Evolutionary conservation across 2,797 vertebrate genomes (phyloP).

Genomic region (Gymnodraco acuticeps): DNA sequence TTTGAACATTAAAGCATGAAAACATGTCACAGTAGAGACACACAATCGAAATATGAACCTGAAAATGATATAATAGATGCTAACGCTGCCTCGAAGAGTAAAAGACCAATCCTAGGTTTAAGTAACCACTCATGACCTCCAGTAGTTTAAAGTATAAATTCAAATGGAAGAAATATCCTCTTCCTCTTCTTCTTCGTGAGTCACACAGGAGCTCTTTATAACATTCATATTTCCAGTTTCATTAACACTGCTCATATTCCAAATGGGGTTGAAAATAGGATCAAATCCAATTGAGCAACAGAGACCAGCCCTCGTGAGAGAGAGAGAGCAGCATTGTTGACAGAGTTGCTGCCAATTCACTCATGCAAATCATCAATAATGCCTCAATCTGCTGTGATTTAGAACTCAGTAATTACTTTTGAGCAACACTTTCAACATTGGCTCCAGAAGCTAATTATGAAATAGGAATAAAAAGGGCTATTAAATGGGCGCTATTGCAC

Average conservation of each 20-base stretch:
- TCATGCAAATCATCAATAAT: slow-evolving; percentile 63
- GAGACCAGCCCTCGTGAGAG: slow-evolving; percentile 10
- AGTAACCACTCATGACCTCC: background rate
- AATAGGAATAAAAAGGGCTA: slow-evolving; percentile 38
- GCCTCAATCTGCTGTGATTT: slow-evolving; percentile 55
- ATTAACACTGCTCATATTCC: slow-evolving; percentile 44
- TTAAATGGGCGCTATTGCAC: slow-evolving; percentile 20
- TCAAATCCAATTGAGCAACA: slow-evolving; percentile 49
- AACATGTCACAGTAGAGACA: too few relatives aligned
- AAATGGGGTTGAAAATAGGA: slow-evolving; percentile 57
- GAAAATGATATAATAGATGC: background rate
- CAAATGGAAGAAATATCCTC: slow-evolving; percentile 14
- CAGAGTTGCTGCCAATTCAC: slow-evolving; percentile 55
- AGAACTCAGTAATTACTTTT: slow-evolving; percentile 52
- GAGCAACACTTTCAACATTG: slow-evolving; percentile 29
- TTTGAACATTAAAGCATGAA: too few relatives aligned
- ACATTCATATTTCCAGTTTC: slow-evolving; percentile 38
- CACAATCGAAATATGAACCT: too few relatives aligned
- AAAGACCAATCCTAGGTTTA: background rate
- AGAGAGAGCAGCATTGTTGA: slow-evolving; percentile 8
- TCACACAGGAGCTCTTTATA: slow-evolving; percentile 28
- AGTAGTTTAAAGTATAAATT: slow-evolving; percentile 8
- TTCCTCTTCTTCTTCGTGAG: background rate
- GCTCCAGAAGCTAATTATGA: slow-evolving; percentile 57
- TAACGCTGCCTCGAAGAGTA: background rate